Conservation (phyloP, 2,113 vertebrate genomes). For the Bettongia penicillata region DNA sequence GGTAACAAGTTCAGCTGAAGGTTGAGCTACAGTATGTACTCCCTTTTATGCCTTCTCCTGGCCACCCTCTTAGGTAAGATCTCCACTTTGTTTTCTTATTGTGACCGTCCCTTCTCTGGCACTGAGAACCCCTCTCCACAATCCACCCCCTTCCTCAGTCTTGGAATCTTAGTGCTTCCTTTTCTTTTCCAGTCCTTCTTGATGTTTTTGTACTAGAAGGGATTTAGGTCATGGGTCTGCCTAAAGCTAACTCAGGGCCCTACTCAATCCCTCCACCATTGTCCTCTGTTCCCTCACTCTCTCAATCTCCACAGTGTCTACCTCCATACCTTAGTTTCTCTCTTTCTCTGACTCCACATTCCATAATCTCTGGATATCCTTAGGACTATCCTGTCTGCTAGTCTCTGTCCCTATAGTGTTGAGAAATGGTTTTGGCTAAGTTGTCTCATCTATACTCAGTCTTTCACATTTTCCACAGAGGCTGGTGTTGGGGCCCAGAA, state of each 20-base stretch:
- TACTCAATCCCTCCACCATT: background rate
- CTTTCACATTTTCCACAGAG: background rate
- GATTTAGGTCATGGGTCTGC: background rate
- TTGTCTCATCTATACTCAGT: background rate
- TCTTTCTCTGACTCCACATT: background rate
- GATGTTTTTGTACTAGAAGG: background rate
- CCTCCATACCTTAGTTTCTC: background rate
- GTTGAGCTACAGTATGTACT: constrained; percentile 21
- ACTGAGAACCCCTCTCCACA: background rate
- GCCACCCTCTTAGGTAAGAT: constrained; percentile 43
- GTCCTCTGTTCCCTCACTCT: background rate
- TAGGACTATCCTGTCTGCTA: background rate
- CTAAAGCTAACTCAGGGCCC: background rate
- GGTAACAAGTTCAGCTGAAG: background rate
- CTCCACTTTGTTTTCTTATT: background rate
- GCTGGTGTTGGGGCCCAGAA: constrained; percentile 51
- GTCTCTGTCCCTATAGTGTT: background rate
- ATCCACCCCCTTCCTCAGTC: background rate
- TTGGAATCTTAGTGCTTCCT: background rate
- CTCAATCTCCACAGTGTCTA: background rate
- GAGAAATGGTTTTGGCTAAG: background rate
- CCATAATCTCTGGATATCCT: background rate
- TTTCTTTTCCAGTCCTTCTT: background rate
- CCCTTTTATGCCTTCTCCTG: constrained; percentile 54
- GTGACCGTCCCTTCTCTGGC: background rate